Evolutionary conservation across 2,797 vertebrate species (phyloP).

Genomic region (Myotis pilosus): DNA sequence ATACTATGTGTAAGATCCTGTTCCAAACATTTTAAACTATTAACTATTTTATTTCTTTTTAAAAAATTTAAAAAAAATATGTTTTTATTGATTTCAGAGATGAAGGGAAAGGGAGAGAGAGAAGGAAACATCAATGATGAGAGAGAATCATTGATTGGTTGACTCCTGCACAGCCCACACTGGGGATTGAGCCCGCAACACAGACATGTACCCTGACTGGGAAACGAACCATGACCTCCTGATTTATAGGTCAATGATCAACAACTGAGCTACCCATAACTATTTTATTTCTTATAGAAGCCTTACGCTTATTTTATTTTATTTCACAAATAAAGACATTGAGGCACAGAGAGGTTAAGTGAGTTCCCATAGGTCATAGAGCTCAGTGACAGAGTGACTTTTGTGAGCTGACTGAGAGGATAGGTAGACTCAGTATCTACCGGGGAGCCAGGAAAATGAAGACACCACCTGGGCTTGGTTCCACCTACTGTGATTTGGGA

Average conservation of each 20-base stretch:
- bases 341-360: not conserved
- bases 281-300: not conserved
- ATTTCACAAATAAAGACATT: not conserved
- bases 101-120: too few species aligned
- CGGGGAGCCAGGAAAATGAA: not conserved
- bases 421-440: not conserved
- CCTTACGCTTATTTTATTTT: not conserved
- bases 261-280: too few species aligned
- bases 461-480: not conserved
- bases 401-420: not conserved
- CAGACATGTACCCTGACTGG: too few species aligned
- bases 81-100: too few species aligned
- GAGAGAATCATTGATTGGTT: too few species aligned
- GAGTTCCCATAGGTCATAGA: not conserved
- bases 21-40: not conserved
- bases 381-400: not conserved
- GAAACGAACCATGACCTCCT: too few species aligned
- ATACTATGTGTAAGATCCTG: not conserved
- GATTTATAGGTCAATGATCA: too few species aligned
- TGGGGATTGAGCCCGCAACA: too few species aligned
- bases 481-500: not conserved
- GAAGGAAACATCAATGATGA: too few species aligned
- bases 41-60: not conserved
- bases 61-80: not conserved
- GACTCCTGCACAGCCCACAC: too few species aligned